Percentiles rank a stretch among this genome's conserved stretches.
These are phyloP conservation scores for Taenioides sp. DNA, from an alignment of 2,797 vertebrate genomes.

Conservation along the genomic window DNA sequence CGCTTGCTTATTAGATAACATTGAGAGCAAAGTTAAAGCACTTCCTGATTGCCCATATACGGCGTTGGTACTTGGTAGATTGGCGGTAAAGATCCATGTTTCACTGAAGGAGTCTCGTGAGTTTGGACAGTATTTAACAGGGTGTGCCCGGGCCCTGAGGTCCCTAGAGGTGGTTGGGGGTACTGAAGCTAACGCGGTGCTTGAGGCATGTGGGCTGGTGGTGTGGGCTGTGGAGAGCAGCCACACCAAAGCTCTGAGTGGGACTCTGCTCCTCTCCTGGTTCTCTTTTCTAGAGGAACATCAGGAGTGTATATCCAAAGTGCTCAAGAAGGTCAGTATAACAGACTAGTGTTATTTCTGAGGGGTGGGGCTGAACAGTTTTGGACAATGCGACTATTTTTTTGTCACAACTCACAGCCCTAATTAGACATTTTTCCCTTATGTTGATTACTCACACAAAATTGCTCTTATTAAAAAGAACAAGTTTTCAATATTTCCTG, in stretches of 20 bases:
- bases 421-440: too few species aligned
- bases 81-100: slow-evolving; percentile 70
- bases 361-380: too few species aligned
- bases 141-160: slow-evolving; percentile 72
- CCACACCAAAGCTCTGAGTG: slow-evolving; percentile 58
- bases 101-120: slow-evolving; percentile 33
- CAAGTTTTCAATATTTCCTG: too few species aligned
- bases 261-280: slow-evolving; percentile 57
- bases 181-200: slow-evolving; percentile 62
- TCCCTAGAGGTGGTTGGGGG: slow-evolving; percentile 31
- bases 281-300: slow-evolving; percentile 82
- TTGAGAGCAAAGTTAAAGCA: slow-evolving; percentile 34
- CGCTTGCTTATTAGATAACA: slow-evolving; percentile 46
- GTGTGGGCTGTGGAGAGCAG: slow-evolving; percentile 72
- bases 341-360: neutral
- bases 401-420: too few species aligned
- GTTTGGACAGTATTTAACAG: slow-evolving; percentile 50
- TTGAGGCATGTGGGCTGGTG: slow-evolving; percentile 81
- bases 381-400: too few species aligned
- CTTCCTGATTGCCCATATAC: slow-evolving; percentile 20
- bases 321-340: slow-evolving; percentile 74
- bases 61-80: slow-evolving; percentile 66
- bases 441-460: too few species aligned
- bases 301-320: slow-evolving; percentile 64
- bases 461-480: too few species aligned